Evolutionary conservation across 2,888 invertebrate genomes (phyloP), one percentile per base, ranked within the genome.

Genomic region (Diplazon laetatorius): DNA sequence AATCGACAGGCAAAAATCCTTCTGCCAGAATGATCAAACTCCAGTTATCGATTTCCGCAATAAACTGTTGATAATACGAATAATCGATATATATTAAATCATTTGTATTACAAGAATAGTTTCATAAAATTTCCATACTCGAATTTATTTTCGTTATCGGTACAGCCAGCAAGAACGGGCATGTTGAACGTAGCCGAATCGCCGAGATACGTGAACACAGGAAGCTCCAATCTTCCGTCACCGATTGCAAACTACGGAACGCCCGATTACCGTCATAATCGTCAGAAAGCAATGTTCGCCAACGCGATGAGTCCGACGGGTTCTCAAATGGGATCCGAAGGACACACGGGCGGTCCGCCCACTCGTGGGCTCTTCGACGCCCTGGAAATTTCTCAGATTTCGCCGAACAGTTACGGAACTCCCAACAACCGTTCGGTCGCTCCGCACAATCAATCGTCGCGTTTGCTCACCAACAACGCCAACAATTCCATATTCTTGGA

Each of bases 321-420:
- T 0, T 80, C 88, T 0, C 88, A 89, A 37, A 88, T 91, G 5
- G 84, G 81, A 10, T 81, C 85, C 0, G 89, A 89, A 72, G 86
- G 86, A 75, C 89, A 95, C 87, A 93, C 94, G 3, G 93, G 92
- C 35, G 95, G 95, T 0, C 95, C 95, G 0, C 95, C 95, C 0
- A 95, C 94, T 62, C 93, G 94, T 83, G 94, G 95, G 75, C 88
- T 95, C 50, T 95, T 95, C 86, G 95, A 95, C 85, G 93, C 94
- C 0, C 91, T 95, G 89, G 89, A 93, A 89, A 83, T 92, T 89
- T 83, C 92, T 89, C 84, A 92, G 88, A 50, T 92, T 89, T 55
- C 55, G 30, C 80, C 92, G 91, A 89, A 81, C 89, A 91, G 83
- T 46, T 91, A 91, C 42, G 86, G 74, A 25, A 59, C 75, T 0